Base-by-base conservation (phyloP, 2,113 vertebrate genomes). In the Martes martes region DNA sequence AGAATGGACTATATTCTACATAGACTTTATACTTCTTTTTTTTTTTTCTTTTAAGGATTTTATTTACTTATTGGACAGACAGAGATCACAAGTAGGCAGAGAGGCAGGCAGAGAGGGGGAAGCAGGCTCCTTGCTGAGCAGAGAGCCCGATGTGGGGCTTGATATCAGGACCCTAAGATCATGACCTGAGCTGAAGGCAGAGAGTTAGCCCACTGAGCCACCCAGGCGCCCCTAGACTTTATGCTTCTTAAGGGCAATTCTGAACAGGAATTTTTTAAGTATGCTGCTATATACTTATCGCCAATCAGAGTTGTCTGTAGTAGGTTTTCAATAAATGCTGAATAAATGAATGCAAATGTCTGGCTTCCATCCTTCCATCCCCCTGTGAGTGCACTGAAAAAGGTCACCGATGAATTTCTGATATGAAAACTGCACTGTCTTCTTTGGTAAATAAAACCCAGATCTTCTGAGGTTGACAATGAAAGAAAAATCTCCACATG, bases 281-380 rank as follows among this genome's bases (percentile, higher is more conserved):
- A 83, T 45, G 36, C 65, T 81, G 28, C 71, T 91, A 31, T 85
- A 65, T 26, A 52, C 9, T 73, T 63, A 73, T 9, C 14, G 24
- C 6, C 31, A 81, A 81, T 23, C 65, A 83, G 26, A 87, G 47
- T 52, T 91, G 92, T 81, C 45, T n/a, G 74, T 28, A 79, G 47
- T 33, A 74, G 55, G 28, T 91, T 94, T 74, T 57, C 87, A 94
- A 59, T 86, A 96, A 91, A 91, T 65, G 65, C 2, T 26, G n/a
- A 86, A 94, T 11, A 94, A 71, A 91, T 79, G 45, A 71, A 91
- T 90, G 39, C 36, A 93, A 76, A 85, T 79, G 69, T 65, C 63
- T 61, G 59, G 71, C 21, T 71, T 85, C 55, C 28, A 85, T 45
- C 11, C 28, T n/a, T 80, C 63, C 63, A 67, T 33, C 31, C 63